These are phyloP conservation scores for Eulemur coronatus DNA, from an alignment of 2,797 vertebrate genomes.

Conservation along the genomic window DNA sequence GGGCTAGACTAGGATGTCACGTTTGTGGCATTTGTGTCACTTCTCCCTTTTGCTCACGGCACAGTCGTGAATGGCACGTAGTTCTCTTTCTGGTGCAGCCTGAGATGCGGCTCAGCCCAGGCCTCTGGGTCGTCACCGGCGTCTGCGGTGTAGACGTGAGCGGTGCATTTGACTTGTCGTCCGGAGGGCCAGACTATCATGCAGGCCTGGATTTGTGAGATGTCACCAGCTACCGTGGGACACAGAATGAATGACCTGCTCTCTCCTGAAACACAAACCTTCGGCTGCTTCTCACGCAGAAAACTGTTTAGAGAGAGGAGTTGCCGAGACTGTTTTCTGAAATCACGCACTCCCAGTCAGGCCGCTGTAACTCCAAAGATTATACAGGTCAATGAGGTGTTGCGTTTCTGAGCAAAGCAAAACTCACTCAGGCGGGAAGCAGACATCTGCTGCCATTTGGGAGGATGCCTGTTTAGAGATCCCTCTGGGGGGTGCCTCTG, in stretches of 20 bases:
- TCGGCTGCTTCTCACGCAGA: neutral
- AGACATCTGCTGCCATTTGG: neutral
- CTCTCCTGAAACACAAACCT: neutral
- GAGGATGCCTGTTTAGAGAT: neutral
- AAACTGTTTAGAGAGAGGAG: neutral
- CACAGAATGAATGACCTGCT: neutral
- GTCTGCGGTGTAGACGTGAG: neutral
- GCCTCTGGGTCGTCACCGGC: neutral
- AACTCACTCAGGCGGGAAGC: neutral
- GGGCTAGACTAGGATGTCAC: neutral
- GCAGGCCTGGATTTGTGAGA: neutral
- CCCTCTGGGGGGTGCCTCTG: neutral
- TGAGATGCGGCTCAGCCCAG: neutral
- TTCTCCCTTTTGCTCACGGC: neutral
- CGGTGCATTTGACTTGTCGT: neutral
- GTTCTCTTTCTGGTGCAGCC: neutral
- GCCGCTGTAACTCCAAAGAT: neutral
- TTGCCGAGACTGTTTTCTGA: neutral
- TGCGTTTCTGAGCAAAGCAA: neutral
- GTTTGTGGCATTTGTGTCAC: accelerated
- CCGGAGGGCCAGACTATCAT: neutral
- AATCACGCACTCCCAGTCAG: neutral
- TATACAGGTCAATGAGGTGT: neutral
- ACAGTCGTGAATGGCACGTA: neutral
- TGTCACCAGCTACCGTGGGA: neutral